Conservation (phyloP, 92 coral and sea anemone species). For the Isaurus tuberculatus region DNA sequence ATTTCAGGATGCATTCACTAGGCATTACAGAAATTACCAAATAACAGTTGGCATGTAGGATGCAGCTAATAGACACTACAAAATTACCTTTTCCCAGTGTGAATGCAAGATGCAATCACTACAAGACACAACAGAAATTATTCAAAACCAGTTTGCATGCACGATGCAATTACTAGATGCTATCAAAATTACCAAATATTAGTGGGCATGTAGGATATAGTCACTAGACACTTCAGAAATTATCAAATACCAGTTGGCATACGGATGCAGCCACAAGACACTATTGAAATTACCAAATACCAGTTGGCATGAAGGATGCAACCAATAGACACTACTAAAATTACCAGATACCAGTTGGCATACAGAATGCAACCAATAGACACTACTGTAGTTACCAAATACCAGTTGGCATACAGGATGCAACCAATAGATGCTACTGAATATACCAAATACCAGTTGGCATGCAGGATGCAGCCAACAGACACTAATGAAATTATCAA, state of each 20-base stretch:
- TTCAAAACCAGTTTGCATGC: constrained; percentile 72
- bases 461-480: constrained; percentile 73
- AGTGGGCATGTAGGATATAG: not conserved
- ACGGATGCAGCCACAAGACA: not conserved
- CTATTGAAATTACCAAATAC: not conserved
- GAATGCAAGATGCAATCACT: not conserved
- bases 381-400: no score
- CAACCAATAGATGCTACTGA: no score
- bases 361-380: no score
- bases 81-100: not conserved
- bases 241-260: not conserved
- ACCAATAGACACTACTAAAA: not conserved
- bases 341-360: not conserved
- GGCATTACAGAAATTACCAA: no score
- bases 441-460: constrained; percentile 83
- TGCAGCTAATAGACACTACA: constrained; percentile 34
- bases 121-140: not conserved
- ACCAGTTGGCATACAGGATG: constrained; percentile 73
- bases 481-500: not conserved
- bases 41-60: constrained; percentile 79
- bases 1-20: no score
- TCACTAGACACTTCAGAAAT: not conserved
- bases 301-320: not conserved
- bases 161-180: constrained; percentile 60
- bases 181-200: not conserved